phyloP scores from a whole-genome alignment of 2,797 vertebrate species.

The Syndactyla subalaris region DNA sequence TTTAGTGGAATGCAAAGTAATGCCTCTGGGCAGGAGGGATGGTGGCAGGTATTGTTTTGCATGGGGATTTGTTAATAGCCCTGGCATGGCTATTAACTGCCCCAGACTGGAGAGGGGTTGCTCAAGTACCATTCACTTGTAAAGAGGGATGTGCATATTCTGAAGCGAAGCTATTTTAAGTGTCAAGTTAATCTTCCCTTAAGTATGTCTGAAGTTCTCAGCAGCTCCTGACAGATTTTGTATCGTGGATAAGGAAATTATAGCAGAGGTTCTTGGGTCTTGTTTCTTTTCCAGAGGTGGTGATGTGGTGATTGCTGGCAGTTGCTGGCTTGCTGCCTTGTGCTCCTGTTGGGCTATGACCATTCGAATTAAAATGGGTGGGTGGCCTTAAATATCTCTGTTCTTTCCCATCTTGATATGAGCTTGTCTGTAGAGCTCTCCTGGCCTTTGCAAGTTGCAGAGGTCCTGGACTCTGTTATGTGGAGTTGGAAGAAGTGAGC shows the following conservation, averaged over 20 bases:
- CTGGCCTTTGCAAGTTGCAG: background rate
- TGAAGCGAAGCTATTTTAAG: background rate
- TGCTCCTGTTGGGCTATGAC: background rate
- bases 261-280: background rate
- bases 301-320: background rate
- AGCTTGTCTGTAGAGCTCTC: background rate
- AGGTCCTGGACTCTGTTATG: background rate
- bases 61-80: conserved; percentile 20
- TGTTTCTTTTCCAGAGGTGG: background rate
- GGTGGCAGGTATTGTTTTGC: conserved; percentile 46
- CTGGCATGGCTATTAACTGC: background rate
- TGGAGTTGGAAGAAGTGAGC: background rate
- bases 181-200: background rate
- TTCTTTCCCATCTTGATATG: background rate
- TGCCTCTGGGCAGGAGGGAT: background rate
- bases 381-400: background rate
- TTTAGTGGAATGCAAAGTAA: conserved; percentile 10
- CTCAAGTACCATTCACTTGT: conserved; percentile 38
- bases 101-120: background rate
- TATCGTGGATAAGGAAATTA: background rate
- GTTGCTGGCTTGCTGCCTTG: background rate
- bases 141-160: conserved; percentile 40
- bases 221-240: background rate
- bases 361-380: background rate
- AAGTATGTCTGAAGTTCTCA: background rate